Evolutionary conservation across 1,140 invertebrate species (phyloP).

Genomic region (Euglossa dilemma): DNA sequence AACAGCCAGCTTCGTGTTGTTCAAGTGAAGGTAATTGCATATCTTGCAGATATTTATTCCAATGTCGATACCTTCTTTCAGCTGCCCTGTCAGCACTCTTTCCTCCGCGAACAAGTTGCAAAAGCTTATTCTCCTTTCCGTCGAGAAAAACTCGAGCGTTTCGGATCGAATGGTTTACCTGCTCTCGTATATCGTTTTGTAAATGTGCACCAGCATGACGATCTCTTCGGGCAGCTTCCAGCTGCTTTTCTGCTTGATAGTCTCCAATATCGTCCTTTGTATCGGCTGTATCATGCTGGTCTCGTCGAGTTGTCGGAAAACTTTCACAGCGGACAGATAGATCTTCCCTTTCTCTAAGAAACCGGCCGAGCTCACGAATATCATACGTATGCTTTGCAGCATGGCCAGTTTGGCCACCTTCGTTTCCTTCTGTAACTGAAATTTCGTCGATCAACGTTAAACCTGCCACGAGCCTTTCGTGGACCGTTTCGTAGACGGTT

Average conservation of each 20-base stretch:
- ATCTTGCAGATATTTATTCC: slow-evolving; percentile 62
- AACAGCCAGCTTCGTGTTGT: slow-evolving; percentile 42
- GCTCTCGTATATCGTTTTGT: slow-evolving; percentile 58
- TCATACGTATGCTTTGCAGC: slow-evolving; percentile 53
- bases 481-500: not conserved
- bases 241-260: slow-evolving; percentile 27
- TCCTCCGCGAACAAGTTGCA: not conserved
- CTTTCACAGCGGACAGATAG: slow-evolving; percentile 51
- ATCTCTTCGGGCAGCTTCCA: slow-evolving; percentile 62
- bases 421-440: not conserved
- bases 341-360: slow-evolving; percentile 61
- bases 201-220: slow-evolving; percentile 48
- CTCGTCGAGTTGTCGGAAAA: slow-evolving; percentile 41
- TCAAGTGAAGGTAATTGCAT: slow-evolving; percentile 42
- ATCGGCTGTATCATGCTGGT: slow-evolving; percentile 29
- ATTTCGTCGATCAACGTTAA: not conserved
- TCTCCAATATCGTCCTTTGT: slow-evolving; percentile 52
- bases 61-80: slow-evolving; percentile 47
- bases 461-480: too few relatives aligned
- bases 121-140: too few relatives aligned
- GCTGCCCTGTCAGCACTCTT: slow-evolving; percentile 62
- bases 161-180: slow-evolving; percentile 37
- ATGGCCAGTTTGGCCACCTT: slow-evolving; percentile 41
- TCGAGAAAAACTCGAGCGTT: not conserved
- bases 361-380: slow-evolving; percentile 27